Evolutionary conservation across 1,140 invertebrate genomes (phyloP), one percentile per base, ranked within the genome.

Genomic region (Caenorhabditis latens): DNA sequence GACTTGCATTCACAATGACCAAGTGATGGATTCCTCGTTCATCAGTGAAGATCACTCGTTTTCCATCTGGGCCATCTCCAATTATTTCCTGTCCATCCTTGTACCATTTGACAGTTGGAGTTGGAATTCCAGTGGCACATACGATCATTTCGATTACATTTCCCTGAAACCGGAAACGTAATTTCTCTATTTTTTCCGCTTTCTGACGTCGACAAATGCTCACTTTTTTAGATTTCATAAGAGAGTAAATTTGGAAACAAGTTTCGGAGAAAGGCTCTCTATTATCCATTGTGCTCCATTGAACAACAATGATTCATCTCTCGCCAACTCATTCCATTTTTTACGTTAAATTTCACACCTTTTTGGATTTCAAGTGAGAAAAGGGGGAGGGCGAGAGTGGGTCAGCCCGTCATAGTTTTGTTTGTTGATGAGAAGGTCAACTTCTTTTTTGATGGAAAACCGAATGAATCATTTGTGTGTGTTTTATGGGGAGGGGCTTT

Each of bases 91-190:
- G 83, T 57, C 90, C 92, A 86, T 92, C 90, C 82, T 92, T 93
- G 71, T 90, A 92, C 91, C 91, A 92, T 85, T 91, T 88, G 53
- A 92, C 91, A 24, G 90, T 92, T 24, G 90, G 91, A 19, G 91
- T 91, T 50, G 91, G 91, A 57, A 86, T 89, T 24, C 91, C 91
- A n/a, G 90, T 88, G 9, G 89, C 90, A 65, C 89, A 90, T 6
- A 90, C 90, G 58, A 86, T 82, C 67, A 90, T 85, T 57, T 90
- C 90, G 24, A 90, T 63, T 2, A 87, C 85, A 63, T 87, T 90
- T 24, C 90, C 89, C 89, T 90, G 87, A 4, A 88, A 85, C 40
- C 46, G 32, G 48, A 48, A 21, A n/a, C 19, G 16, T 43, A 19
- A 4, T 71, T 24, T 7, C 32, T 63, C 11, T 71, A 43, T 43